Evolutionary conservation across 2,113 vertebrate genomes (phyloP).

Genomic region (Lates calcarifer): DNA sequence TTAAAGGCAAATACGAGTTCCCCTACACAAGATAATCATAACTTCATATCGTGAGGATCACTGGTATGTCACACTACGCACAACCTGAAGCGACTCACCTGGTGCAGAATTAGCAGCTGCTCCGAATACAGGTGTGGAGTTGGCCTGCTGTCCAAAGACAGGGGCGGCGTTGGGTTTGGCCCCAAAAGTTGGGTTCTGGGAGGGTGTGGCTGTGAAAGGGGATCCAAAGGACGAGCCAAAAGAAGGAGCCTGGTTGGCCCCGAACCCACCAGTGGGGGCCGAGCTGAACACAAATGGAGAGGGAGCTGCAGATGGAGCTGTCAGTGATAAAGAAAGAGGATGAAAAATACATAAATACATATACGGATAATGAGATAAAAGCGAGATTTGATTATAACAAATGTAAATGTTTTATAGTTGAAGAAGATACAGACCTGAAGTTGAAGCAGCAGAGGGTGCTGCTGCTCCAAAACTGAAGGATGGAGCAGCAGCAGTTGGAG

Average conservation of each 20-base stretch:
- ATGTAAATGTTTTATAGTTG: not conserved
- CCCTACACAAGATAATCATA: not conserved
- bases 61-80: not conserved
- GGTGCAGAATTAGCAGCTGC: constrained; percentile 80
- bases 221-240: constrained; percentile 91
- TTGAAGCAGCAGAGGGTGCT: constrained; percentile 83
- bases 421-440: constrained; percentile 85
- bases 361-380: not conserved
- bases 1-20: not conserved
- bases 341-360: constrained; percentile 3
- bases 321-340: constrained; percentile 60
- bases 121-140: constrained; percentile 87
- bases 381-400: not conserved
- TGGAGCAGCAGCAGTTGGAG: constrained; percentile 66
- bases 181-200: constrained; percentile 90
- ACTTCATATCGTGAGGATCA: not conserved
- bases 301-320: constrained; percentile 79
- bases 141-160: constrained; percentile 89
- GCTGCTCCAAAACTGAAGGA: constrained; percentile 89
- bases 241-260: constrained; percentile 85
- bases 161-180: constrained; percentile 85
- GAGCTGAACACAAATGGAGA: constrained; percentile 89
- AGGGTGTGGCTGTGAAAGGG: constrained; percentile 84
- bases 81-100: constrained; percentile 80
- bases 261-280: constrained; percentile 85